Evolutionary conservation across 1,140 invertebrate genomes (phyloP).

Genomic region (Ips nitidus): DNA sequence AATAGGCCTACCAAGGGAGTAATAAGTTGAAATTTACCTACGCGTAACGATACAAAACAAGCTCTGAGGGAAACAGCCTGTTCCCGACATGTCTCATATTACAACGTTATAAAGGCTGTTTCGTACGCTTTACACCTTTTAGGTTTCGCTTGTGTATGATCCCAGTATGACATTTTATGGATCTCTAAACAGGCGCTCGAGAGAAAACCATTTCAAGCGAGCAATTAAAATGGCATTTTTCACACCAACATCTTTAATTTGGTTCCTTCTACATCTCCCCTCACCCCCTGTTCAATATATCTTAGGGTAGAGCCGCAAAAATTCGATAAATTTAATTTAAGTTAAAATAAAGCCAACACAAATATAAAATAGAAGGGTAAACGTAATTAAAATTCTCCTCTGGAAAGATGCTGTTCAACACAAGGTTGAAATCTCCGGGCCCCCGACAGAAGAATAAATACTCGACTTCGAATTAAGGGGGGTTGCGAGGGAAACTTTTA

Average conservation of each 20-base stretch:
- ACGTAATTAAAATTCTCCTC: conserved; percentile 50
- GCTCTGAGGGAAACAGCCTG: conserved; percentile 32
- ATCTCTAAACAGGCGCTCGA: conserved; percentile 4
- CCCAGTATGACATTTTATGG: conserved; percentile 22
- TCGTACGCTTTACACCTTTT: conserved; percentile 30
- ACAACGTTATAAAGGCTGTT: conserved; percentile 29
- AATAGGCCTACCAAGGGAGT: conserved; percentile 20
- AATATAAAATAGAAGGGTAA: conserved; percentile 43
- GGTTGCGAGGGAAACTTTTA: conserved; percentile 31
- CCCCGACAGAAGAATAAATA: conserved; percentile 46
- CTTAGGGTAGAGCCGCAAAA: conserved; percentile 36
- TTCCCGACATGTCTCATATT: conserved; percentile 38
- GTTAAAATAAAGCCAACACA: conserved; percentile 45
- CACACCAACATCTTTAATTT: neutral
- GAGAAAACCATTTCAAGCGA: neutral
- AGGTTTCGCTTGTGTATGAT: conserved; percentile 16
- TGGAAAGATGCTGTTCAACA: conserved; percentile 45
- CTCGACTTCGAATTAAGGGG: conserved; percentile 46
- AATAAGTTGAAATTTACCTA: conserved; percentile 25
- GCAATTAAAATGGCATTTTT: conserved; percentile 3
- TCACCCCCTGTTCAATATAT: conserved; percentile 18
- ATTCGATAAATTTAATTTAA: conserved; percentile 47
- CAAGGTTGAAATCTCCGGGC: conserved; percentile 44
- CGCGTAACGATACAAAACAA: conserved; percentile 20
- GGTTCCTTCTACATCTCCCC: neutral